Percentiles rank a stretch among this genome's conserved stretches.
phyloP scores from a whole-genome alignment of 64 coral and sea anemone species.

The Trachythela sp. region DNA sequence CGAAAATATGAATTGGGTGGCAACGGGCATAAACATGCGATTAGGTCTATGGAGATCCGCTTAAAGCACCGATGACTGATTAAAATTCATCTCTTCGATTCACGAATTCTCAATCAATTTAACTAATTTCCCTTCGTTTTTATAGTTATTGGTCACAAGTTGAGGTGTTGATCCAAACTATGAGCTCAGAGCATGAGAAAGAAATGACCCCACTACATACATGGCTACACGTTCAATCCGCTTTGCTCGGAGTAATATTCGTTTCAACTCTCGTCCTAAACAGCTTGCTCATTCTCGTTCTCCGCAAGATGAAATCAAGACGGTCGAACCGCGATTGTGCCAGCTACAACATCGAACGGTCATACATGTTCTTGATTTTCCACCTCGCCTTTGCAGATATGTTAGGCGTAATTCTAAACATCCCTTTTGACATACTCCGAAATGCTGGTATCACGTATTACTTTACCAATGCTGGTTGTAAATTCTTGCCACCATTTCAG shows the following conservation, averaged over 20 bases:
- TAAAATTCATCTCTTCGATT: too few relatives aligned
- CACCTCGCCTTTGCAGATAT: background rate
- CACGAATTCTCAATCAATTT: background rate
- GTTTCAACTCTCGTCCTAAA: background rate
- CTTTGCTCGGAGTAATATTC: background rate
- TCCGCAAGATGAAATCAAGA: slow-evolving; percentile 2
- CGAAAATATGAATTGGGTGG: too few relatives aligned
- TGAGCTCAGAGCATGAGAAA: background rate
- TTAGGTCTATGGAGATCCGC: too few relatives aligned
- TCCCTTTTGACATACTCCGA: background rate
- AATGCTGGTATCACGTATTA: background rate
- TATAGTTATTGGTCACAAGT: background rate
- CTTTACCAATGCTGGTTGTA: background rate
- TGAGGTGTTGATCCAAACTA: background rate
- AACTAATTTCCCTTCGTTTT: background rate
- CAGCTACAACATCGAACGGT: background rate
- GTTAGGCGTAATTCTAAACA: background rate
- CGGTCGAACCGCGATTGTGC: background rate
- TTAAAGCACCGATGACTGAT: too few relatives aligned
- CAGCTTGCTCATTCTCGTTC: background rate
- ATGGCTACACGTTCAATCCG: background rate
- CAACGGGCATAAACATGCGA: too few relatives aligned
- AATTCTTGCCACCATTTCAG: background rate
- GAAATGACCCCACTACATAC: background rate
- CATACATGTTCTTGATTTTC: background rate